These are phyloP conservation scores for Aegypius monachus DNA, from an alignment of 2,113 vertebrate genomes.

Conservation along the genomic window DNA sequence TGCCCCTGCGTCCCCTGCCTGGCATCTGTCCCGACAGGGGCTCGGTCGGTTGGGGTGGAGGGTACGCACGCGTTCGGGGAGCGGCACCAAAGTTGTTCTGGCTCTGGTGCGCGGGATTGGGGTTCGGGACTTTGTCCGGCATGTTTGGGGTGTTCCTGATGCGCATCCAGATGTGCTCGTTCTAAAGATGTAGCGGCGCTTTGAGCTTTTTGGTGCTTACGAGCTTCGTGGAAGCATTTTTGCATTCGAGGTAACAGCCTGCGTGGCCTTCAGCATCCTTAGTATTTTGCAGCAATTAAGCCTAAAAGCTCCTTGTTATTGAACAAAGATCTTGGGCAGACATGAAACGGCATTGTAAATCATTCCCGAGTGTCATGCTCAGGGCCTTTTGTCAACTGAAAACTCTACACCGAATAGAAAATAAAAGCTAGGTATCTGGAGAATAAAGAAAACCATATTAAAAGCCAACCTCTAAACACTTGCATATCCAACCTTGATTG, in stretches of 20 bases:
- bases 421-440: background rate
- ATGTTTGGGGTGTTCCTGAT: background rate
- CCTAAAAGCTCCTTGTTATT: background rate
- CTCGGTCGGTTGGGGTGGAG: background rate
- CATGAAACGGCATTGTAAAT: background rate
- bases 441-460: background rate
- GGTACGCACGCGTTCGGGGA: rapidly evolving
- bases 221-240: background rate
- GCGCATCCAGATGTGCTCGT: background rate
- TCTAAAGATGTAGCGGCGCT: background rate
- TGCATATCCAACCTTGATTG: background rate
- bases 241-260: background rate
- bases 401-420: background rate
- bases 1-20: background rate
- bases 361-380: rapidly evolving
- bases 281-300: background rate
- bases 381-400: background rate
- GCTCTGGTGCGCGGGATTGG: background rate
- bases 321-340: background rate
- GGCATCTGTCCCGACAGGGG: background rate
- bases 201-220: background rate
- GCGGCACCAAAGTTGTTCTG: background rate
- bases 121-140: background rate
- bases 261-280: background rate
- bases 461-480: background rate